Base-by-base conservation (phyloP, 2,888 invertebrate species). In the Heliconius cydno region DNA sequence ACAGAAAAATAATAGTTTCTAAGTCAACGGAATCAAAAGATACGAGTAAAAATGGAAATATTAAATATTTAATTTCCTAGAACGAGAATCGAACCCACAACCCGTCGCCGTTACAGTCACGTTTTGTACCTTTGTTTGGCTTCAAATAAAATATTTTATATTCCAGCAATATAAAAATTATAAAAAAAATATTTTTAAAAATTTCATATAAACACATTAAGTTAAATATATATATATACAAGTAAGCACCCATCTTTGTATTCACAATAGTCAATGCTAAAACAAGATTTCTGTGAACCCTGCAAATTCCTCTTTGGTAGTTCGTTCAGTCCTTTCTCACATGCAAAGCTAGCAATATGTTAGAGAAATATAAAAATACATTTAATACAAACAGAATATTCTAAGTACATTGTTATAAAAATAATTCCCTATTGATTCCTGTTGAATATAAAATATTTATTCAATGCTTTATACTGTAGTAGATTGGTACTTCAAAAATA, bases 221-320 rank as follows among this genome's bases (percentile, higher is more conserved):
- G 25, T 15, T 9, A 28, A 7, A 0, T 34, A 7, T n/a, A 34
- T 7, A 15, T 70, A 60, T n/a, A n/a, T 34, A 34, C 30, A 34
- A 60, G 34, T n/a, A n/a, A 7, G 28, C 19, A 65, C 19, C 41
- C 70, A 73, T 73, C 25, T 34, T 72, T 73, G 25, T 75, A 7
- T 46, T 66, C 38, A 28, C 65, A 65, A 75, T 66, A 13, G 25
- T 22, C 41, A 28, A 75, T 41, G 41, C 63, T 65, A 28, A 75
- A 65, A 66, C 75, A 66, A 66, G 46, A 75, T 75, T 75, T 75
- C 46, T 65, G 75, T 41, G 65, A 25, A 75, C 38, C 25, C 65
- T 65, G 65, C 65, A 75, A 65, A 75, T 75, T 75, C 75, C 65
- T 65, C 65, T 65, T 41, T 75, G 30, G 46, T 75, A 65, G 41